Evolutionary conservation across 2,113 vertebrate genomes (phyloP).

Genomic region (Mobula birostris): DNA sequence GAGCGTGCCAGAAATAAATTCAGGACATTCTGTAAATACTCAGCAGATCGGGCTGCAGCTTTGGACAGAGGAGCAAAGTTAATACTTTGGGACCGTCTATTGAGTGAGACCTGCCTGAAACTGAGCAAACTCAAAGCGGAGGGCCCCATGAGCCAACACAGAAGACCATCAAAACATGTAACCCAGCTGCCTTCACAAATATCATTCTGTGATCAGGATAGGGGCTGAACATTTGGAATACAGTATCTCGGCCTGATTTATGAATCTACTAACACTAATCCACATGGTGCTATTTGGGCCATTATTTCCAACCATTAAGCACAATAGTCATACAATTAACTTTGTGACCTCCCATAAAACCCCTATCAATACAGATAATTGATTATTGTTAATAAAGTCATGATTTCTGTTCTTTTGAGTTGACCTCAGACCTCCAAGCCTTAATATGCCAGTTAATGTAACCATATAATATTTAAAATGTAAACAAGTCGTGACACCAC

Average conservation of each 20-base stretch:
- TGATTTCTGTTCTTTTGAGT: neutral
- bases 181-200: neutral
- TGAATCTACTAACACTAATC: neutral
- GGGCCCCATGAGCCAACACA: neutral
- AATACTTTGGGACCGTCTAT: no score
- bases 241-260: neutral
- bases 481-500: conserved; percentile 7
- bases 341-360: neutral
- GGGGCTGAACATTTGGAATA: neutral
- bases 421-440: neutral
- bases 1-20: no score
- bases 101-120: no score
- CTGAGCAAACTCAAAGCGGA: neutral
- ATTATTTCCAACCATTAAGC: neutral
- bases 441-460: neutral
- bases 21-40: no score
- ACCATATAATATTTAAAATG: neutral
- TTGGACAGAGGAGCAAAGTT: no score
- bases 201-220: neutral
- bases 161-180: neutral
- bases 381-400: neutral
- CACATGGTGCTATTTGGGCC: neutral
- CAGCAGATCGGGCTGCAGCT: no score
- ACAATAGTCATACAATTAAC: neutral
- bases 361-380: neutral